Evolutionary conservation across 2,797 vertebrate genomes (phyloP).

Genomic region (Poecilia gillii): DNA sequence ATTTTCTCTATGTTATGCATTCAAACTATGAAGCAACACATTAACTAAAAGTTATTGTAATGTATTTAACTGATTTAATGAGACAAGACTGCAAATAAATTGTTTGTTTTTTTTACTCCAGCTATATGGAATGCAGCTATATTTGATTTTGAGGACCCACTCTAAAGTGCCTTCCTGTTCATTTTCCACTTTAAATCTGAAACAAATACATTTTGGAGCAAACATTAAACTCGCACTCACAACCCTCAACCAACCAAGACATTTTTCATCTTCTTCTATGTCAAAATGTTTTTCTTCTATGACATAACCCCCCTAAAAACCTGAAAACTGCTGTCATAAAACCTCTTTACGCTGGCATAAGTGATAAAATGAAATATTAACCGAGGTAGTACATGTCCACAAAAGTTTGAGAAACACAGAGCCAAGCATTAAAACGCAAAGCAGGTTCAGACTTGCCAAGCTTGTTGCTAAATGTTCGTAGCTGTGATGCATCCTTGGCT

Average conservation of each 20-base stretch:
- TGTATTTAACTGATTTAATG: neutral
- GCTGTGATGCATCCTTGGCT: neutral
- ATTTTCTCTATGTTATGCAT: neutral
- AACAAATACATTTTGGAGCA: neutral
- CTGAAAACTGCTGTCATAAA: neutral
- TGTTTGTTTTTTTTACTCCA: neutral
- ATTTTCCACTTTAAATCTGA: neutral
- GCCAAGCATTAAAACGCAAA: neutral
- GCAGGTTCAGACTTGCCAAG: conserved; percentile 1
- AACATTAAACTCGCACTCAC: neutral
- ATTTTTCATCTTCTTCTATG: neutral
- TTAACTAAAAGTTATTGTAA: neutral
- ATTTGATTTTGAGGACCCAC: neutral
- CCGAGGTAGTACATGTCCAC: neutral
- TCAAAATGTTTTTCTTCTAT: neutral
- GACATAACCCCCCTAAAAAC: neutral
- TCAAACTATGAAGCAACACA: neutral
- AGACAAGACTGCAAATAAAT: neutral
- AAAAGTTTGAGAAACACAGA: neutral
- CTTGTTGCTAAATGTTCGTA: conserved; percentile 5
- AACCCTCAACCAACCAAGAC: neutral
- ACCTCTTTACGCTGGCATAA: neutral
- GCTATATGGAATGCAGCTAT: neutral
- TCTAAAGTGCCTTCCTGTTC: neutral
- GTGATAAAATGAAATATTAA: neutral